Evolutionary conservation across 2,113 vertebrate species (phyloP).

Genomic region (Cariama cristata): DNA sequence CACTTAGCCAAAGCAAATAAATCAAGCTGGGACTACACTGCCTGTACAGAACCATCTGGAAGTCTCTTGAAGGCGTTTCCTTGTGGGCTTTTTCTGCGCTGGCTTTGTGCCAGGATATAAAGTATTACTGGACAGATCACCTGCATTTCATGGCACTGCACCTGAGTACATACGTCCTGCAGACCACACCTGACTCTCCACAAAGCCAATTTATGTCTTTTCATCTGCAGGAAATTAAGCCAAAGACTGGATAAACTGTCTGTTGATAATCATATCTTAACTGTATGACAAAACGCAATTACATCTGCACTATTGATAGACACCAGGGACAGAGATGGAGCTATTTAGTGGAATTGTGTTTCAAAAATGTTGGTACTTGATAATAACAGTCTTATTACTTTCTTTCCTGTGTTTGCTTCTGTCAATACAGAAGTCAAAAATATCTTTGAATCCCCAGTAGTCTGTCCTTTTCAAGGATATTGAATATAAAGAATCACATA

Average conservation of each 20-base stretch:
- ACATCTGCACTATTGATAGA: neutral
- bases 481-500: neutral
- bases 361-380: neutral
- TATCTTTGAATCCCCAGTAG: neutral
- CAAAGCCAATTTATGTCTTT: neutral
- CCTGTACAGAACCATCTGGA: conserved; percentile 1
- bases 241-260: neutral
- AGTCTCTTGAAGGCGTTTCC: neutral
- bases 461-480: neutral
- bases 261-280: neutral
- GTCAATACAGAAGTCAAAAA: neutral
- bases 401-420: neutral
- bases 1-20: conserved; percentile 47
- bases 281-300: neutral
- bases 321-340: neutral
- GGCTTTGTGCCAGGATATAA: neutral
- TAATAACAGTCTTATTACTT: neutral
- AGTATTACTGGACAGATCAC: neutral
- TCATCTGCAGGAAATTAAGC: neutral
- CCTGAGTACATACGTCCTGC: neutral
- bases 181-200: neutral
- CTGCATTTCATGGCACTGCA: neutral
- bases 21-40: conserved; percentile 16
- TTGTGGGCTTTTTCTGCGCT: neutral
- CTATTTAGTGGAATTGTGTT: neutral